Evolutionary conservation across 2,888 invertebrate genomes (phyloP).

Genomic region (Diarsia rubi): DNA sequence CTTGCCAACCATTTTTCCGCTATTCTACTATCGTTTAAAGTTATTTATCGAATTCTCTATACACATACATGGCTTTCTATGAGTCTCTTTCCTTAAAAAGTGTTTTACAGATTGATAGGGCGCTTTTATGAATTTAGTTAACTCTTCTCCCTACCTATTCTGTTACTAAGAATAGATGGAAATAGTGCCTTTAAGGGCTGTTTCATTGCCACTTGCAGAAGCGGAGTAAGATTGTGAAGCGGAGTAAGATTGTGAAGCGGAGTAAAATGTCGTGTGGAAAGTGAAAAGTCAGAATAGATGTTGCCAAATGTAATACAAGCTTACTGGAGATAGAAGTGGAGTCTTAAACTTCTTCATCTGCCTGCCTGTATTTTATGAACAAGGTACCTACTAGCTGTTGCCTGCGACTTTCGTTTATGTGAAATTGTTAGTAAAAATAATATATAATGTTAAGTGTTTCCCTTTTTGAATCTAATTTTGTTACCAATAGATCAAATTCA

Average conservation of each 20-base stretch:
- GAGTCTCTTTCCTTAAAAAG: neutral
- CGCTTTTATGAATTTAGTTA: neutral
- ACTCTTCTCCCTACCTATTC: neutral
- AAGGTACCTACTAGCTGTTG: no score
- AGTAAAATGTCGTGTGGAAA: neutral
- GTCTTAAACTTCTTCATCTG: neutral
- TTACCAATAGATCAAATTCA: no score
- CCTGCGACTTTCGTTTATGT: no score
- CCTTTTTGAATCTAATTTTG: no score
- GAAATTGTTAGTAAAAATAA: no score
- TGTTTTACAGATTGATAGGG: neutral
- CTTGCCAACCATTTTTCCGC: conserved; percentile 29
- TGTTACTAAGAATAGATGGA: neutral
- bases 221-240: neutral
- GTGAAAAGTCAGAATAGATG: no score
- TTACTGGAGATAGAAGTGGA: neutral
- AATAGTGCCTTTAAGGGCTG: neutral
- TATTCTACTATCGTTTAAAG: conserved; percentile 9
- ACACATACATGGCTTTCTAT: neutral
- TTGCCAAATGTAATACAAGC: neutral
- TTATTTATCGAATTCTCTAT: conserved; percentile 32
- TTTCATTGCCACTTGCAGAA: neutral
- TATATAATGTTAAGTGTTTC: no score
- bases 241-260: neutral
- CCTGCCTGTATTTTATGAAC: neutral